Percentiles rank a stretch among this genome's conserved stretches.
Conservation (phyloP, 2,113 vertebrate genomes). For the Pitta sordida region DNA sequence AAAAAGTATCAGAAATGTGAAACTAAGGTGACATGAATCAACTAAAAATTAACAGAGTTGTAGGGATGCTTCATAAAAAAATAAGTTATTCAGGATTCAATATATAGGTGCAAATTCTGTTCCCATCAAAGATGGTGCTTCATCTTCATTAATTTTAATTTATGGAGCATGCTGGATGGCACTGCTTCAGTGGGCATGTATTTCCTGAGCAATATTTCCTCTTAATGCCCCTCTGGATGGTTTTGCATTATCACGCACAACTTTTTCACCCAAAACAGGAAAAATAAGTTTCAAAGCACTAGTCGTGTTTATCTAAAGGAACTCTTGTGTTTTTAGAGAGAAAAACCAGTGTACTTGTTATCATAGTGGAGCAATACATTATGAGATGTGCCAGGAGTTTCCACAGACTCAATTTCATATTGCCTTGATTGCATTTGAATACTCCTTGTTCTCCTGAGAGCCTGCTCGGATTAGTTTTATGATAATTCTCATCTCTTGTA, state of each 20-base stretch:
- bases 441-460: constrained; percentile 2
- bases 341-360: not conserved
- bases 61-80: constrained; percentile 6
- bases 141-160: constrained; percentile 61
- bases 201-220: not conserved
- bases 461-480: not conserved
- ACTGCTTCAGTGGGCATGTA: not conserved
- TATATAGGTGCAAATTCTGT: constrained; percentile 45
- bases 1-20: not conserved
- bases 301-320: not conserved
- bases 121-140: constrained; percentile 17
- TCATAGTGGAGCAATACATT: not conserved
- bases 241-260: not conserved
- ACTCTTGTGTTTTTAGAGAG: not conserved
- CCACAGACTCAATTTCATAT: not conserved
- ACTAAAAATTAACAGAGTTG: constrained; percentile 16
- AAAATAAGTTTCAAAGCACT: not conserved
- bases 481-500: not conserved
- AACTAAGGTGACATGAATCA: not conserved
- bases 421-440: constrained; percentile 45
- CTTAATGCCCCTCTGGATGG: not conserved
- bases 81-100: constrained; percentile 34
- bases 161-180: constrained; percentile 24
- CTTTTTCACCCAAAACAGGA: not conserved
- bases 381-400: not conserved